Base-by-base conservation (phyloP, 2,888 invertebrate genomes). In the Vannuccia rotundouncinata region DNA sequence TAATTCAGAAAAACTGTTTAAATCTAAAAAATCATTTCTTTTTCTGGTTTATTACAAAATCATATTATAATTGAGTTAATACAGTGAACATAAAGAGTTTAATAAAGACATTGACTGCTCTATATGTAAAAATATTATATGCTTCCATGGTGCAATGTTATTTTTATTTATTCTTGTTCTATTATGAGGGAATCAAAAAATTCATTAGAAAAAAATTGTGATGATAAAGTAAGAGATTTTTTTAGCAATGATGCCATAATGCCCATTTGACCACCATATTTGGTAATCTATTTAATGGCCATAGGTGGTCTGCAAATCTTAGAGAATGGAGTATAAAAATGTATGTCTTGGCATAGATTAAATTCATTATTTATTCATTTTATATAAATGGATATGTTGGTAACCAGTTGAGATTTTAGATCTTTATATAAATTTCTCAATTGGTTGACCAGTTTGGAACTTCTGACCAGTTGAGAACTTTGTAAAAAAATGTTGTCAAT, bases 291-390 rank as follows among this genome's bases (percentile, higher is more conserved):
- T 81, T 81, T 76, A 83, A 73, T 75, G 84, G 84, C 74, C 83
- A 83, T n/a, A 81, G 83, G 73, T 83, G 83, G 82, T 82, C 82
- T 0, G 13, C 82, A 27, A 83, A 84, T 77, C 29, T 83, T 0
- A 78, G 79, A 66, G 81, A 80, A 22, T 22, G 30, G 31, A 59
- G 84, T n/a, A 10, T 77, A 31, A 81, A 82, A 29, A 82, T 84
- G 0, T 83, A 82, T 59, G 5, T 25, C 10, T 73, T 82, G 25
- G n/a, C 83, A 1, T 76, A 77, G n/a, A 29, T 83, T 0, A 82
- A 82, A 27, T 80, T 77, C 30, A 82, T 80, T 5, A 80, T 82
- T 74, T 83, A 29, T 83, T 81, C 59, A 66, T 82, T 0, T 30
- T 59, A 22, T 84, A 83, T 60, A 74, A 82, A 31, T 84, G 83